These are phyloP conservation scores for Dicaeum eximium DNA, from an alignment of 2,113 vertebrate species.

Conservation along the genomic window DNA sequence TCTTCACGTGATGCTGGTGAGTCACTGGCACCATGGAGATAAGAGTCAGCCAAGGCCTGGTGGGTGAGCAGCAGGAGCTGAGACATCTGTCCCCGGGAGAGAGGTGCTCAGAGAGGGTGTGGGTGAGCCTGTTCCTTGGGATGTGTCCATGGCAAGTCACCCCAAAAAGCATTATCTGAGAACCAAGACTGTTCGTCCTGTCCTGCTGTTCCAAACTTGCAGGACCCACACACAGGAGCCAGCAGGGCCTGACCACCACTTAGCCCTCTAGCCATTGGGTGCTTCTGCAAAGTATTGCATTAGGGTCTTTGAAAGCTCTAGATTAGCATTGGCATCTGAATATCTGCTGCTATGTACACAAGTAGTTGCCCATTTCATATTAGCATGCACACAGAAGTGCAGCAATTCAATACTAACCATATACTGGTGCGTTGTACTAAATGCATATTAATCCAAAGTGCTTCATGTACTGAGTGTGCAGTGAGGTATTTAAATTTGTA, in stretches of 20 bases:
- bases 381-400: background rate
- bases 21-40: background rate
- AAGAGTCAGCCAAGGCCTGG: fast-evolving
- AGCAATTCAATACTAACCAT: background rate
- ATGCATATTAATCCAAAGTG: background rate
- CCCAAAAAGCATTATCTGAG: background rate
- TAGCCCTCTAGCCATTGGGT: background rate
- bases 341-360: background rate
- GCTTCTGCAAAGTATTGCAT: background rate
- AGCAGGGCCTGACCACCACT: background rate
- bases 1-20: background rate
- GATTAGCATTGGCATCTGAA: background rate
- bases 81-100: background rate
- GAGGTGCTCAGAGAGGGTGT: background rate
- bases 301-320: background rate
- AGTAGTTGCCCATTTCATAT: background rate
- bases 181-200: background rate
- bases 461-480: background rate
- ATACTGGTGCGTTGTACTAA: background rate
- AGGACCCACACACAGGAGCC: background rate
- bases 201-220: background rate
- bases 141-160: fast-evolving
- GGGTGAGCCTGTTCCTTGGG: background rate
- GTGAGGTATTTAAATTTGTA: background rate
- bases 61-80: background rate